These are phyloP conservation scores for Bellardia bayeri DNA, from an alignment of 2,888 invertebrate species.

Conservation along the genomic window DNA sequence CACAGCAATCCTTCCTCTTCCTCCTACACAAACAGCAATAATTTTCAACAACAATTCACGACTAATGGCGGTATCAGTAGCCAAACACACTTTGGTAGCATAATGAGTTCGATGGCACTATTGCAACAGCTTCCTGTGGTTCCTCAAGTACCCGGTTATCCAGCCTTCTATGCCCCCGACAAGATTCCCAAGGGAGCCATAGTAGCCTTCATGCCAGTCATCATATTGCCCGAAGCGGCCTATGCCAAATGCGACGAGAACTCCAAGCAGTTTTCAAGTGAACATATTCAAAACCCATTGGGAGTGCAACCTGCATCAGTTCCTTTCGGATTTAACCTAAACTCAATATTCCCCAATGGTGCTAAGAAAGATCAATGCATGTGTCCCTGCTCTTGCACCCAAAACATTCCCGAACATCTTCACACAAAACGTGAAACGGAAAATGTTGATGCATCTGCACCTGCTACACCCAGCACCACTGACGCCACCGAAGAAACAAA, in stretches of 20 bases:
- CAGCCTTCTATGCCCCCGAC: conserved; percentile 82
- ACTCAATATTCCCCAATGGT: conserved; percentile 78
- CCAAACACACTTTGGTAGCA: conserved; percentile 80
- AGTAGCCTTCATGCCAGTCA: conserved; percentile 89
- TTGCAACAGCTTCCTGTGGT: conserved; percentile 82
- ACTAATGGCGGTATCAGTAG: conserved; percentile 76
- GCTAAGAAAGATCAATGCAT: conserved; percentile 82
- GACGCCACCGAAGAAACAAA: conserved; percentile 62
- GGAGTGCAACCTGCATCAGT: conserved; percentile 81
- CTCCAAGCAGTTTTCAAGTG: conserved; percentile 69
- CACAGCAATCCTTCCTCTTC: conserved; percentile 76
- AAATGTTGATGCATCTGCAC: conserved; percentile 1
- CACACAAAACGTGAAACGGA: conserved; percentile 79
- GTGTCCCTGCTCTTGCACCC: conserved; percentile 83
- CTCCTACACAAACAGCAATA: conserved; percentile 66
- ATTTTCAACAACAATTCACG: conserved; percentile 74
- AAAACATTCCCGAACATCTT: conserved; percentile 79
- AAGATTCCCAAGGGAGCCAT: conserved; percentile 86
- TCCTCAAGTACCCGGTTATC: conserved; percentile 81
- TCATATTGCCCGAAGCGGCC: conserved; percentile 89
- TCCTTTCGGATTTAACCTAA: conserved; percentile 78
- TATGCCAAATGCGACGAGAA: conserved; percentile 82
- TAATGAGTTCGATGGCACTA: conserved; percentile 82
- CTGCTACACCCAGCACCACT: conserved; percentile 44
- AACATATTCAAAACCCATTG: conserved; percentile 77